These are phyloP conservation scores for Pseudoatta argentina DNA, from an alignment of 1,140 invertebrate genomes.

Conservation along the genomic window DNA sequence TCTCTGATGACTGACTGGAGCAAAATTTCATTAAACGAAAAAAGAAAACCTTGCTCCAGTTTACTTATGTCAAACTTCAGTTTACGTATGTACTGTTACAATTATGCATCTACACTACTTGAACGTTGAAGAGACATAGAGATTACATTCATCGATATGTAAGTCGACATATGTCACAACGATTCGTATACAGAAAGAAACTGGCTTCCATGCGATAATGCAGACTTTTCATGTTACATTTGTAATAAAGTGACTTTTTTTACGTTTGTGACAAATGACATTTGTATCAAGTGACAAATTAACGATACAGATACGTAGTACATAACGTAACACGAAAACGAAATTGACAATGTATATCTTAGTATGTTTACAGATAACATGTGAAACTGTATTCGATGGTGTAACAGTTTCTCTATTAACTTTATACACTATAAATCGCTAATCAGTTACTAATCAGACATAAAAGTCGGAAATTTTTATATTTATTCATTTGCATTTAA, in stretches of 20 bases:
- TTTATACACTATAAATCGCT: no score
- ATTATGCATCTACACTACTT: not conserved
- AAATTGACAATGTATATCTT: not conserved
- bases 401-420: not conserved
- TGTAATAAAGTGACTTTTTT: not conserved
- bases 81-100: not conserved
- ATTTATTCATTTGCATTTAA: conserved; percentile 13
- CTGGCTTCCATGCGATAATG: not conserved
- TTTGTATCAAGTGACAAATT: conserved; percentile 16
- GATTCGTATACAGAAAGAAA: not conserved
- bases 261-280: no score
- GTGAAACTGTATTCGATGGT: not conserved
- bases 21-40: not conserved
- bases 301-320: not conserved
- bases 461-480: not conserved
- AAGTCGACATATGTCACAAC: not conserved
- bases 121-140: not conserved
- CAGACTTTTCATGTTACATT: conserved; percentile 8
- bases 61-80: not conserved
- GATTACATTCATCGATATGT: conserved; percentile 12
- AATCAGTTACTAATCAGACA: not conserved
- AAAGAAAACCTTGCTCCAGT: not conserved
- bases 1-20: not conserved
- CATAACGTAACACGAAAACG: not conserved
- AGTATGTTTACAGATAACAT: not conserved